A percentile compares a stretch with the other conserved stretches of the same genome.
phyloP scores from a whole-genome alignment of 2,888 invertebrate genomes.

The Scaptomyza tumidula region DNA sequence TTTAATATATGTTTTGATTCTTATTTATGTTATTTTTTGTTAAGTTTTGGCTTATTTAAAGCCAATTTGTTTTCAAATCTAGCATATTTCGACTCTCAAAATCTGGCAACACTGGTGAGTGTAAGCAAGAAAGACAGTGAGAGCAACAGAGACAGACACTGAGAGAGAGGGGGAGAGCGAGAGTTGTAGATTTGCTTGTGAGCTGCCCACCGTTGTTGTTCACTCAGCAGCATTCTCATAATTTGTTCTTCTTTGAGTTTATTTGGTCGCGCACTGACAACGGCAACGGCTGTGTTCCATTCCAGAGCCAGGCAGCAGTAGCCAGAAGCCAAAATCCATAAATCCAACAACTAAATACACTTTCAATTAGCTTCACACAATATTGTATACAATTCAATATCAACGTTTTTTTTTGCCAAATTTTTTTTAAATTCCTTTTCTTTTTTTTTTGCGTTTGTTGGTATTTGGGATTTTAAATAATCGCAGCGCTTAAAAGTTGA shows the following conservation, averaged over 20 bases:
- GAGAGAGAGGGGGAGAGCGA: constrained; percentile 9
- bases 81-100: too few species aligned
- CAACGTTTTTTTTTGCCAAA: background rate
- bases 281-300: constrained; percentile 51
- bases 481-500: constrained; percentile 5
- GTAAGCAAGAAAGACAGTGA: constrained; percentile 6
- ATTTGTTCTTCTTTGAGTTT: constrained; percentile 29
- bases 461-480: constrained; percentile 14
- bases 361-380: constrained; percentile 24
- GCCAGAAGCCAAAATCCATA: constrained; percentile 7
- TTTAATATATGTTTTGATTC: too few species aligned
- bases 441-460: constrained; percentile 1
- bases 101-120: background rate
- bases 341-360: constrained; percentile 3
- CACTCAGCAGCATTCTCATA: constrained; percentile 9
- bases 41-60: too few species aligned
- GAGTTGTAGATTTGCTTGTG: constrained; percentile 39
- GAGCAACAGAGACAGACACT: constrained; percentile 3
- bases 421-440: background rate
- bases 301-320: constrained; percentile 14
- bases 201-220: background rate
- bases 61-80: too few species aligned
- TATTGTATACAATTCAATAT: constrained; percentile 4
- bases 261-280: constrained; percentile 51
- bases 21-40: too few species aligned